phyloP scores from a whole-genome alignment of 2,888 invertebrate species.

The Cephus spinipes region DNA sequence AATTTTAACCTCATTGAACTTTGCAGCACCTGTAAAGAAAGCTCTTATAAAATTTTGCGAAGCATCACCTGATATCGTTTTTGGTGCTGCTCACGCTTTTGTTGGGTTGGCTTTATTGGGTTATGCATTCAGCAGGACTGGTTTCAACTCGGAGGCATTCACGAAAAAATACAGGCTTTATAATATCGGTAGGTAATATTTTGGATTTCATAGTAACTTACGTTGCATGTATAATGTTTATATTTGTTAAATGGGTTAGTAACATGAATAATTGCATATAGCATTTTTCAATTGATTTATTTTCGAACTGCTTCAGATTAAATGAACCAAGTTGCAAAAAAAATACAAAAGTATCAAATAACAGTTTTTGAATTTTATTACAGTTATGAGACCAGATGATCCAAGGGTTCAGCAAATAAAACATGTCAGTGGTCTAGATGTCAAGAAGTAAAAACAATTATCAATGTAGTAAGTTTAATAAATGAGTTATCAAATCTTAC shows the following conservation, averaged over 20 bases:
- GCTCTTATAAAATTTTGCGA: not conserved
- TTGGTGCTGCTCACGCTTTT: not conserved
- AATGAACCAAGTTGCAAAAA: not conserved
- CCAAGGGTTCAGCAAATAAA: slow-evolving; percentile 33
- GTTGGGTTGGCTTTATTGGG: no score
- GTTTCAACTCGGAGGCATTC: not conserved
- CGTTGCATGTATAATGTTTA: not conserved
- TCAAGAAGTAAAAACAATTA: not conserved
- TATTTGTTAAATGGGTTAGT: not conserved
- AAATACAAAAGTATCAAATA: not conserved
- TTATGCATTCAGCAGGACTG: not conserved
- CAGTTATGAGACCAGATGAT: slow-evolving; percentile 48
- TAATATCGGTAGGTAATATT: not conserved
- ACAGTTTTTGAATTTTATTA: slow-evolving; percentile 14
- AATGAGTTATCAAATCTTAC: not conserved
- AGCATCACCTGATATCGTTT: not conserved
- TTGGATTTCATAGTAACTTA: not conserved
- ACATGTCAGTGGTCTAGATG: slow-evolving; percentile 4
- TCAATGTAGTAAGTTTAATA: not conserved
- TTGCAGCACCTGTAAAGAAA: not conserved
- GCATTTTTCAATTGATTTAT: not conserved
- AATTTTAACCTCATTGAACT: not conserved
- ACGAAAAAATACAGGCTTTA: not conserved
- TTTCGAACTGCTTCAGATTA: not conserved
- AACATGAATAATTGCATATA: not conserved